phyloP scores from a whole-genome alignment of 2,113 vertebrate genomes.

The Lampris incognitus region DNA sequence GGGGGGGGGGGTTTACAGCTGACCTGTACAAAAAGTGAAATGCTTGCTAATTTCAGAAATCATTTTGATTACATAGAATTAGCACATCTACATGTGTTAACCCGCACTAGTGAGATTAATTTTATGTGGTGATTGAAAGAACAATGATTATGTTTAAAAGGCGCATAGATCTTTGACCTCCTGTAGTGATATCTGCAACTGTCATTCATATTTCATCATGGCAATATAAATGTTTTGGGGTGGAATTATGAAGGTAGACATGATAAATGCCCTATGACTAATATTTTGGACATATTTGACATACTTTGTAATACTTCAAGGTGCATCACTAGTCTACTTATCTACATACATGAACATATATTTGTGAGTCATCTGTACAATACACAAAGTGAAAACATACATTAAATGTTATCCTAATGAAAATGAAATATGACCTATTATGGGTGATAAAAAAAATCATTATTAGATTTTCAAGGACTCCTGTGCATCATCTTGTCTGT shows the following conservation, averaged over 20 bases:
- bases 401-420: slow-evolving; percentile 2
- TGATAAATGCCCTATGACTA: neutral
- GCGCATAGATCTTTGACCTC: too few species aligned
- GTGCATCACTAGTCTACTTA: neutral
- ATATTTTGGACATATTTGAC: too few species aligned
- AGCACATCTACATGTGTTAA: too few species aligned
- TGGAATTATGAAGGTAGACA: neutral
- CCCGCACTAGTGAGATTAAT: too few species aligned
- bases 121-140: too few species aligned
- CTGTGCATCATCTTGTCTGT: too few species aligned
- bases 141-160: too few species aligned
- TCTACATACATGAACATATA: neutral
- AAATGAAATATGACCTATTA: neutral
- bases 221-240: neutral
- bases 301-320: too few species aligned
- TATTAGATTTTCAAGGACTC: neutral
- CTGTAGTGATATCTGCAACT: neutral
- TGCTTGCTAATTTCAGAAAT: too few species aligned
- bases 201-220: neutral
- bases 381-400: neutral
- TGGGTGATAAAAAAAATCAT: neutral
- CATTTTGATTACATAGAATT: too few species aligned
- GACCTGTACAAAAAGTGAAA: too few species aligned
- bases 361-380: neutral
- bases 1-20: too few species aligned